Base-by-base conservation (phyloP, 2,113 vertebrate species). In the Heptranchias perlo region DNA sequence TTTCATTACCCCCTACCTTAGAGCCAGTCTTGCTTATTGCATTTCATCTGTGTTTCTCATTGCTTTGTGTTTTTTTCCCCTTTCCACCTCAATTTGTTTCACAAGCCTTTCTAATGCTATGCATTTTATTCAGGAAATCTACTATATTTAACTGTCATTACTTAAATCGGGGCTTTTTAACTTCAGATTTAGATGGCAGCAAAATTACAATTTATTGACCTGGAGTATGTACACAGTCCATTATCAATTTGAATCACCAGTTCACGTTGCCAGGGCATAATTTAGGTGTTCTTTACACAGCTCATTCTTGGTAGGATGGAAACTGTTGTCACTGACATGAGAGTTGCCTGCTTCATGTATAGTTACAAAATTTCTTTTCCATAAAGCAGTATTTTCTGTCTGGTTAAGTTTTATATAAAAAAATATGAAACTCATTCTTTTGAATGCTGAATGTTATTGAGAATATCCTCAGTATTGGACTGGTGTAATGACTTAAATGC, bases 181-280 rank as follows among this genome's bases (percentile, higher is more conserved):
- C 35, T 62, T 16, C n/a, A 93, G 89, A 62, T 39, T 64, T 93
- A 62, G n/a, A 39, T 23, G 35, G 3, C 62, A 93, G 39, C 14
- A 23, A 47, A 82, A 21, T 62, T 58, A 28, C 16, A 62, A 62
- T 93, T 91, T 44, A 44, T 82, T 44, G n/a, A 82, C n/a, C 18
- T 44, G 44, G 76, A 82, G 64, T 94, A 96, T 92, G 96, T 96
- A 96, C 96, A 28, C 96, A 97, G 96, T 44, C 96, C 97, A 96
- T 95, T 97, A 96, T 97, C 96, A 97, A 96, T 96, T 96, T 96
- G 76, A 73, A 96, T 96, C 1, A 96, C 16, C 67, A 96, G 13
- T 54, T 96, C 84, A 73, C 96, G 95, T 96, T 96, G 94, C 96
- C 96, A 95, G 94, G 96, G 96, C 96, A 96, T 96, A 96, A 87